Evolutionary conservation across 2,888 invertebrate genomes (phyloP).

Genomic region (Pseudeuparius sepicola): DNA sequence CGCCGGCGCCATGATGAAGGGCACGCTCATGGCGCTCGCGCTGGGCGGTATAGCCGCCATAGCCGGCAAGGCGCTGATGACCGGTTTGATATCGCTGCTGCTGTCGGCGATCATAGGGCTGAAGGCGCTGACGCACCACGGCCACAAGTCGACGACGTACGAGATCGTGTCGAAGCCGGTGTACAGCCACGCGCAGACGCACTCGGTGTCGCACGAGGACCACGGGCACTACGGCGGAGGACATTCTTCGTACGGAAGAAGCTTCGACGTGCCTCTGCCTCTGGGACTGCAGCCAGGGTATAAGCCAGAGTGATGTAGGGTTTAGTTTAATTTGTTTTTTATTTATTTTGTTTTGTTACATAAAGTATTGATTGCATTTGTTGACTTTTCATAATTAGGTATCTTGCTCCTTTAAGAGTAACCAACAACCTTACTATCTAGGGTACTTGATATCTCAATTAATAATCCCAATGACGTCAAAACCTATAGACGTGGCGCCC

Average conservation of each 20-base stretch:
- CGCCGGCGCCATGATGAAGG: conserved; percentile 48
- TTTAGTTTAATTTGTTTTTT: conserved; percentile 15
- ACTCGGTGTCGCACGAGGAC: conserved; percentile 57
- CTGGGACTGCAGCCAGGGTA: conserved; percentile 31
- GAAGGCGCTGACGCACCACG: conserved; percentile 56
- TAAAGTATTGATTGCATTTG: conserved; percentile 20
- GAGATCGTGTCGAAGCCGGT: conserved; percentile 77
- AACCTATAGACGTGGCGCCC: too few species aligned
- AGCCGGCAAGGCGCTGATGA: conserved; percentile 77
- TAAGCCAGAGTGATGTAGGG: conserved; percentile 25
- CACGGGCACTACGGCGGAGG: conserved; percentile 42
- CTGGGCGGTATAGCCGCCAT: conserved; percentile 62
- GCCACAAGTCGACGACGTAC: conserved; percentile 65
- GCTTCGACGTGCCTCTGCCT: conserved; percentile 35
- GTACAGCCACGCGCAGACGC: conserved; percentile 59
- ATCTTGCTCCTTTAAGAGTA: too few species aligned
- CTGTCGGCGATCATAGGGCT: conserved; percentile 68
- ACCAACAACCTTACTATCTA: too few species aligned
- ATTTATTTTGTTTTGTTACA: conserved; percentile 17
- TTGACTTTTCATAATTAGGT: conserved; percentile 1
- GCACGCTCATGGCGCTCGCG: conserved; percentile 60
- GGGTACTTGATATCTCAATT: too few species aligned
- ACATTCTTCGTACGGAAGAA: conserved; percentile 39
- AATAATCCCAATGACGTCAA: too few species aligned
- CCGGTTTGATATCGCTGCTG: conserved; percentile 68